Base-by-base conservation (phyloP, 1,140 invertebrate genomes). In the Heliconius himera region DNA sequence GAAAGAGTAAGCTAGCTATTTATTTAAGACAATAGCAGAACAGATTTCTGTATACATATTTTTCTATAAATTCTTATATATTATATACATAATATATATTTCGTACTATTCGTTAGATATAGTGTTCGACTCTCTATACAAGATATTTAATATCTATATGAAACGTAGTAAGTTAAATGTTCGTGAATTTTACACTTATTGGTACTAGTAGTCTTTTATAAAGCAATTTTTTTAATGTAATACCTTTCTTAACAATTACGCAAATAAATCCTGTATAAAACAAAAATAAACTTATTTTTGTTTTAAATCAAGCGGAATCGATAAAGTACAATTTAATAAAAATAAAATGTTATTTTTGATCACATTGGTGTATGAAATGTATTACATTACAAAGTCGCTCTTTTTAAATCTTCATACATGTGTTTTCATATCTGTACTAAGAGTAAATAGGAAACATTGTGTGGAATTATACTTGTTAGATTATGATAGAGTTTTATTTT, bases 71-170 rank as follows among this genome's bases (percentile, higher is more conserved):
- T 26, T 26, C 60, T 20, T 66, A 26, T 66, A 66, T 66, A 26
- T 22, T n/a, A 66, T 66, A 66, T 22, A 56, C 8, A 22, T 56
- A n/a, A 26, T 66, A 66, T 29, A 66, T 66, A 66, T 66, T 38
- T 41, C n/a, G 60, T 60, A 54, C n/a, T 60, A 75, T 66, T 20
- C 4, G 8, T 70, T 70, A 77, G 73, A 46, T 51, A 73, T 82
- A 82, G 78, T 60, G 29, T 80, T 82, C 73, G 75, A 76, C 78
- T 81, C 80, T 80, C 75, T 79, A 82, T 80, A 75, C 70, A 76
- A 78, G 80, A 81, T 81, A 82, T 82, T 49, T 74, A 74, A 78
- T 82, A 79, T 79, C 77, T 82, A 41, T 76, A 77, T n/a, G n/a
- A n/a, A n/a, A 60, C 60, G 72, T 82, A 79, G 73, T 54, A 78